Percentiles rank a stretch among this genome's conserved stretches.
These are phyloP conservation scores for Meandrina meandrites DNA, from an alignment of 92 coral and sea anemone genomes.

Conservation along the genomic window DNA sequence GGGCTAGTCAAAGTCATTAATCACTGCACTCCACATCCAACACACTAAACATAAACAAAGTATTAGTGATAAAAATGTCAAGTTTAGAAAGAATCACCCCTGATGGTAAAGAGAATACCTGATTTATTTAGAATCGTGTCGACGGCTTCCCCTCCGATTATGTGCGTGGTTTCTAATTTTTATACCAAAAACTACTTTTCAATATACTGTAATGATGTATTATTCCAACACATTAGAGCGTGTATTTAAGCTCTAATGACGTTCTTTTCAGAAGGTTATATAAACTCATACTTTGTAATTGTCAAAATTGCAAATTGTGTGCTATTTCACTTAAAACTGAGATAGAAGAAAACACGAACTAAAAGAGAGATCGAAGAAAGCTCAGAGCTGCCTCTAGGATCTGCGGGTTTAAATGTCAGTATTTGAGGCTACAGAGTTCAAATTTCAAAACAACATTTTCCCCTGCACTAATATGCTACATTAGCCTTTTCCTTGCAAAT, in stretches of 20 bases:
- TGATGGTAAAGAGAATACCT: too few species aligned
- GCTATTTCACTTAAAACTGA: conserved; percentile 3
- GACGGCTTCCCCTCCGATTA: neutral
- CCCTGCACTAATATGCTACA: too few species aligned
- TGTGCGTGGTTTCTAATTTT: neutral
- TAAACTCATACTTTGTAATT: neutral
- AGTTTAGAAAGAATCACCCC: neutral
- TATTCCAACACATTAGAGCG: neutral
- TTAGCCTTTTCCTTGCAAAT: too few species aligned
- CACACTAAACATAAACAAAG: neutral
- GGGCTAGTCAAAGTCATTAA: neutral
- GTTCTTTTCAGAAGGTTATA: neutral
- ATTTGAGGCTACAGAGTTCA: neutral
- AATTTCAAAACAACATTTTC: neutral
- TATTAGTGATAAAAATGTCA: neutral
- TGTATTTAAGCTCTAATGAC: neutral
- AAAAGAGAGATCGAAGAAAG: neutral
- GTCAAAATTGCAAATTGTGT: neutral
- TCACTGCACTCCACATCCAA: neutral
- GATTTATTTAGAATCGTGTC: neutral
- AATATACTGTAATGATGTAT: conserved; percentile 4
- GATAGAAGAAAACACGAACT: neutral
- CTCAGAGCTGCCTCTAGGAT: neutral
- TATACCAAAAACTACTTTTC: neutral
- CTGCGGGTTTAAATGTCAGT: neutral